phyloP scores from a whole-genome alignment of 2,888 invertebrate species.

The Baronia brevicornis region DNA sequence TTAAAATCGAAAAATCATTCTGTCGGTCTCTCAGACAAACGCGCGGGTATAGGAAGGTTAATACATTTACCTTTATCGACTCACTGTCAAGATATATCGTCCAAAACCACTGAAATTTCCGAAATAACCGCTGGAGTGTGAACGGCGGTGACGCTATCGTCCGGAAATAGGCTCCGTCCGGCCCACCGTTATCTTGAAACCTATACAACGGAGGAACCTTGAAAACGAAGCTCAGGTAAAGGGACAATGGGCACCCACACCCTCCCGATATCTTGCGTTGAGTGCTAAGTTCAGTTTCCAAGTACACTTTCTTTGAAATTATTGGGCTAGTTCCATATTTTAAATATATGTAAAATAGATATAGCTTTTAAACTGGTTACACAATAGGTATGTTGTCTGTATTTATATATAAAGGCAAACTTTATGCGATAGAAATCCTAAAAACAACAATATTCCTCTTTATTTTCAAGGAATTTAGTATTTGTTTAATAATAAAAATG shows the following conservation, averaged over 20 bases:
- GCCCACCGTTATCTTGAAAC: constrained; percentile 16
- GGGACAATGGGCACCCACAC: constrained; percentile 19
- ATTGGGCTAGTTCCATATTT: too few relatives aligned
- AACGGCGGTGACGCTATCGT: constrained; percentile 10
- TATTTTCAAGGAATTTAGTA: too few relatives aligned
- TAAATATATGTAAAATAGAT: too few relatives aligned
- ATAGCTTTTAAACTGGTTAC: too few relatives aligned
- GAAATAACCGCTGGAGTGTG: not conserved
- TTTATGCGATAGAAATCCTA: too few relatives aligned
- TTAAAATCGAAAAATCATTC: too few relatives aligned
- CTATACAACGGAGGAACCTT: constrained; percentile 20
- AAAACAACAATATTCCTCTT: too few relatives aligned
- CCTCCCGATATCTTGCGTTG: constrained; percentile 16
- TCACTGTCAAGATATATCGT: not conserved
- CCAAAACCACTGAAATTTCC: constrained; percentile 1
- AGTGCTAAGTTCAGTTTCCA: constrained; percentile 6
- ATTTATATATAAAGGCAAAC: too few relatives aligned
- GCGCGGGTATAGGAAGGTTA: not conserved
- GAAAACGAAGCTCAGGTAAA: constrained; percentile 20
- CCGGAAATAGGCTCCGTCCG: constrained; percentile 15
- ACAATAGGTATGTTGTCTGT: too few relatives aligned
- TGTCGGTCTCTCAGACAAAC: too few relatives aligned
- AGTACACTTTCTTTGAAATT: too few relatives aligned
- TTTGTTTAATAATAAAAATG: too few relatives aligned
- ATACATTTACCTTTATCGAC: not conserved